These are phyloP conservation scores for Gobionotothen gibberifrons DNA, from an alignment of 2,797 vertebrate species.

Conservation along the genomic window DNA sequence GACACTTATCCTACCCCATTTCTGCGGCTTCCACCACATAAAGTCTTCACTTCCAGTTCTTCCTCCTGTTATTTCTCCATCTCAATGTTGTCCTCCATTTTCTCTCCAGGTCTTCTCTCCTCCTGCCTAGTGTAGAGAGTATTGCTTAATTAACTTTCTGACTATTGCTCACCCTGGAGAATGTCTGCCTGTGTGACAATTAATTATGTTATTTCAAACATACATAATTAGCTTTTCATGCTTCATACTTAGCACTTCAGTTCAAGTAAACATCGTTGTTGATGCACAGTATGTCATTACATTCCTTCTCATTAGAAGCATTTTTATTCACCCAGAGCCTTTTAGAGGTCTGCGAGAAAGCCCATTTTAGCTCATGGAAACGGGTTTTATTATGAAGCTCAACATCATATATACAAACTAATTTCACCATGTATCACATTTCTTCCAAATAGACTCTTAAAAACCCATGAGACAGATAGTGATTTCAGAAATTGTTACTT, in stretches of 20 bases:
- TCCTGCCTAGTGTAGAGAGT: background rate
- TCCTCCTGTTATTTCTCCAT: slow-evolving; percentile 13
- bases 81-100: background rate
- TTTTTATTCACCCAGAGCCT: background rate
- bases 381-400: no score
- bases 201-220: slow-evolving; percentile 7
- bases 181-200: slow-evolving; percentile 15
- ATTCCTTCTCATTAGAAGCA: slow-evolving; percentile 20
- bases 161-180: slow-evolving; percentile 13
- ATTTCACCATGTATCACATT: background rate
- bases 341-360: background rate
- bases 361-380: background rate
- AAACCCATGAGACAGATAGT: background rate
- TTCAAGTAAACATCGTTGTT: slow-evolving; percentile 20
- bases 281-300: slow-evolving; percentile 9
- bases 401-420: no score
- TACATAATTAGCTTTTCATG: slow-evolving; percentile 16
- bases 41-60: slow-evolving; percentile 2
- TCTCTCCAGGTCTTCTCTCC: background rate
- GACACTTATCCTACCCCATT: slow-evolving; percentile 11
- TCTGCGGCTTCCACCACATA: slow-evolving; percentile 13
- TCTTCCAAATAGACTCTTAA: slow-evolving; percentile 1
- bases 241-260: background rate
- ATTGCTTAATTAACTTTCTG: slow-evolving; percentile 19
- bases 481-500: slow-evolving; percentile 4